Percentiles rank a stretch among this genome's conserved stretches.
Conservation (phyloP, 2,888 invertebrate species). For the Hirtodrosophila trivittata region DNA sequence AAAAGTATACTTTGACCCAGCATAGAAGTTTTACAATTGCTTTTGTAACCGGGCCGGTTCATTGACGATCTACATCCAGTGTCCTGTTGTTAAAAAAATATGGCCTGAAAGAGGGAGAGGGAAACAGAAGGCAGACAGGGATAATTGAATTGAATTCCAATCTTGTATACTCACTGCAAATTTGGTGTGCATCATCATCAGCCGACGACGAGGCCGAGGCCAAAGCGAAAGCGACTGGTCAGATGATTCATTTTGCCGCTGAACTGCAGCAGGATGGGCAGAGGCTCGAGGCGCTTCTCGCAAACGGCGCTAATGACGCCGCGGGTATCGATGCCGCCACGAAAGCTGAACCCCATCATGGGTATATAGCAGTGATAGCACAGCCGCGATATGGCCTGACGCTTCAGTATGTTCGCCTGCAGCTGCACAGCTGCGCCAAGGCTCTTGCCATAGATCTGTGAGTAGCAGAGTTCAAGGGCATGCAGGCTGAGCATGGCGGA, state of each 20-base stretch:
- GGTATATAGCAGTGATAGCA: slow-evolving; percentile 43
- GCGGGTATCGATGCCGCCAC: slow-evolving; percentile 42
- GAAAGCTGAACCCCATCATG: slow-evolving; percentile 32
- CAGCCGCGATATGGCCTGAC: slow-evolving; percentile 22
- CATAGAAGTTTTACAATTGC: too few species aligned
- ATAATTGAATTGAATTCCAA: neutral
- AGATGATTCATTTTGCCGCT: slow-evolving; percentile 41
- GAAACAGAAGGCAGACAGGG: too few species aligned
- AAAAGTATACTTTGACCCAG: too few species aligned
- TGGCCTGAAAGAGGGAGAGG: too few species aligned
- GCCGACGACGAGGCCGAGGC: slow-evolving; percentile 37
- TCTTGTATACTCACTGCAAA: neutral
- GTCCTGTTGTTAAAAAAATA: too few species aligned
- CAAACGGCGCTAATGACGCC: slow-evolving; percentile 42
- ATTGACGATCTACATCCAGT: too few species aligned
- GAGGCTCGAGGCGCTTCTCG: slow-evolving; percentile 37
- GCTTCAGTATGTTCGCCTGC: slow-evolving; percentile 39
- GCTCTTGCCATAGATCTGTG: slow-evolving; percentile 34
- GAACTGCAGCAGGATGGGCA: slow-evolving; percentile 36
- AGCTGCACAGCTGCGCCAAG: slow-evolving; percentile 46
- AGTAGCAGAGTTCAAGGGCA: slow-evolving; percentile 45
- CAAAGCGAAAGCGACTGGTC: slow-evolving; percentile 34
- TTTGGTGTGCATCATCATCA: slow-evolving; percentile 7
- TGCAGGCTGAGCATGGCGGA: slow-evolving; percentile 40
- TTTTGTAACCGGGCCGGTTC: too few species aligned